Conservation (phyloP, 2,797 vertebrate species). For the Trachurus trachurus region DNA sequence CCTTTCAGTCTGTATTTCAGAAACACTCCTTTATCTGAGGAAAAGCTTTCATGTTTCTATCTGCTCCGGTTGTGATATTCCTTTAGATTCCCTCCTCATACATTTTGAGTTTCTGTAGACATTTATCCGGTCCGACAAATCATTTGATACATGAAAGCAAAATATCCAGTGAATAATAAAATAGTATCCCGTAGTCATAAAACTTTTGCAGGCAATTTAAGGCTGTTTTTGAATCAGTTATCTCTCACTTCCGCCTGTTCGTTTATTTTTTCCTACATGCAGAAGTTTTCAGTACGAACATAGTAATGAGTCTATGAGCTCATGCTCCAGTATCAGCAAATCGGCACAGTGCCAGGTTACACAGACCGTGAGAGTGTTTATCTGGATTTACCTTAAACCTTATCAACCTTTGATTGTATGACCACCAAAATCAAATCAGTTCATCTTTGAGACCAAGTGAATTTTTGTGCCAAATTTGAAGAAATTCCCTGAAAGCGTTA, state of each 20-base stretch:
- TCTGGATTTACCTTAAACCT: no score
- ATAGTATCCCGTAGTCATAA: not conserved
- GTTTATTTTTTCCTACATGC: not conserved
- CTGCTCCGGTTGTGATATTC: not conserved
- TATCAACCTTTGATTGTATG: no score
- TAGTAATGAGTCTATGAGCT: not conserved
- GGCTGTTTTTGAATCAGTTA: not conserved
- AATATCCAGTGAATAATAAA: not conserved
- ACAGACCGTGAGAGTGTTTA: constrained; percentile 30
- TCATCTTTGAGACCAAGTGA: no score
- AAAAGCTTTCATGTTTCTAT: not conserved
- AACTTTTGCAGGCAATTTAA: not conserved
- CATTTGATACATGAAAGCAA: not conserved
- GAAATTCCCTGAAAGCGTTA: not conserved
- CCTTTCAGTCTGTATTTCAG: not conserved
- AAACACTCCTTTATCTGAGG: not conserved
- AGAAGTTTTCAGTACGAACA: constrained; percentile 17
- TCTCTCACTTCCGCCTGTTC: not conserved
- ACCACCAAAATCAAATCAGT: no score
- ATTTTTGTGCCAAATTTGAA: not conserved
- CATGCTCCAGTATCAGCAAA: constrained; percentile 12
- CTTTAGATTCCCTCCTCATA: not conserved
- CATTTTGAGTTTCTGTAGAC: not conserved
- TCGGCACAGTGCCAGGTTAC: constrained; percentile 24
- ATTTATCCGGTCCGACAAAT: not conserved